Percentiles rank a stretch among this genome's conserved stretches.
Evolutionary conservation across 2,888 invertebrate genomes (phyloP).

Genomic region (Cosmia pyralina): DNA sequence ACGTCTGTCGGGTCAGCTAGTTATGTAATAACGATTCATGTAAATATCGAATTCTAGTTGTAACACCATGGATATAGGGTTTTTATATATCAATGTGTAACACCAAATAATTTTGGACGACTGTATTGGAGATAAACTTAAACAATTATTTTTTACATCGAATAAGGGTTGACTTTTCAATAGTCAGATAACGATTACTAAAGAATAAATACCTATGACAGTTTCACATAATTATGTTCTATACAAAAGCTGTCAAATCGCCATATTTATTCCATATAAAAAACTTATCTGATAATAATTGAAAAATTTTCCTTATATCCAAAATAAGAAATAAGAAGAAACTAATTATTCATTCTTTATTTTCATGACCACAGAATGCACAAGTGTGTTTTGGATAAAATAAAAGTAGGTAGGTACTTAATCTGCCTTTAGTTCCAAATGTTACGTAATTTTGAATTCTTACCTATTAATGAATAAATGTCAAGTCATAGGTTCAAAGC

Average conservation of each 20-base stretch:
- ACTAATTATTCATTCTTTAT: background rate
- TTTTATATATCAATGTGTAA: too few relatives aligned
- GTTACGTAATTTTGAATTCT: too few relatives aligned
- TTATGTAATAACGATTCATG: conserved; percentile 9
- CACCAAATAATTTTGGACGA: background rate
- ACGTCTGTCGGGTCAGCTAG: too few relatives aligned
- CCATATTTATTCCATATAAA: too few relatives aligned
- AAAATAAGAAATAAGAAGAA: background rate
- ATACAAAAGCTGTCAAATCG: too few relatives aligned
- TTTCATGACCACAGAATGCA: background rate
- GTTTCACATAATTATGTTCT: too few relatives aligned
- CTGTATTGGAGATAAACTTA: background rate
- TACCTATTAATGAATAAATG: too few relatives aligned
- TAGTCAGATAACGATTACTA: too few relatives aligned
- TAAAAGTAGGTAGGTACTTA: background rate
- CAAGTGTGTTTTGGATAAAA: background rate
- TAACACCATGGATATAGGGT: too few relatives aligned
- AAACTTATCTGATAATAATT: too few relatives aligned
- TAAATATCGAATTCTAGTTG: background rate
- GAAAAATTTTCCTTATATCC: too few relatives aligned
- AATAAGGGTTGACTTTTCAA: background rate
- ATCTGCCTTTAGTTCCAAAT: background rate
- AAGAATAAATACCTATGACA: too few relatives aligned
- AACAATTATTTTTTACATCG: background rate
- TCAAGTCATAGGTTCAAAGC: background rate